Conservation (phyloP, 2,113 vertebrate species). For the Trogon surrucura region DNA sequence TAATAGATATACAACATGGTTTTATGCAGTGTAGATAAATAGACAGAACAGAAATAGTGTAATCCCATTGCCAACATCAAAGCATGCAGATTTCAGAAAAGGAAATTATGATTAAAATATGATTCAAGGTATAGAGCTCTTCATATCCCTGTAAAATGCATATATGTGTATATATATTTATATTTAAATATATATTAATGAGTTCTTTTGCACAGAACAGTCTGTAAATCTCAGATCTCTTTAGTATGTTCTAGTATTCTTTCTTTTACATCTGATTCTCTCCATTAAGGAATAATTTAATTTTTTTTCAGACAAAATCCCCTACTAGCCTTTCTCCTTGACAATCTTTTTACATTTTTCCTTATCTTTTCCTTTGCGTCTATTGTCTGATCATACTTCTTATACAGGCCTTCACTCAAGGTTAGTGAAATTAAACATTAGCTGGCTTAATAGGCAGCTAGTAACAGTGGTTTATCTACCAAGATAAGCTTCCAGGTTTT, state of each 20-base stretch:
- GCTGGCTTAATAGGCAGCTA: slow-evolving; percentile 62
- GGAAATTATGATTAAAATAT: slow-evolving; percentile 1
- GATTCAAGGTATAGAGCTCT: slow-evolving; percentile 42
- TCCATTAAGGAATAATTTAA: slow-evolving; percentile 1
- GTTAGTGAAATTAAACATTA: slow-evolving; percentile 79
- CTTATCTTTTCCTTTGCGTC: slow-evolving; percentile 69
- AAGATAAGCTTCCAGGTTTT: slow-evolving; percentile 67
- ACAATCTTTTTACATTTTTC: slow-evolving; percentile 73
- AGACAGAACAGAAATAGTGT: slow-evolving; percentile 17
- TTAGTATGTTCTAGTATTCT: slow-evolving; percentile 39
- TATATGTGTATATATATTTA: background rate
- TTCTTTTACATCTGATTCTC: slow-evolving; percentile 61
- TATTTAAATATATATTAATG: slow-evolving; percentile 25
- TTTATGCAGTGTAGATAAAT: slow-evolving; percentile 34
- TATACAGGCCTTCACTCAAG: slow-evolving; percentile 73
- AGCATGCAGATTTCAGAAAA: slow-evolving; percentile 34
- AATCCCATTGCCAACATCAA: slow-evolving; percentile 21
- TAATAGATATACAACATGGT: background rate
- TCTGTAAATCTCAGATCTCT: slow-evolving; percentile 42
- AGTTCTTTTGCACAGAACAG: background rate
- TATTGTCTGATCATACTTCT: slow-evolving; percentile 72
- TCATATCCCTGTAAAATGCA: slow-evolving; percentile 32
- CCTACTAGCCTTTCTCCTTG: slow-evolving; percentile 59
- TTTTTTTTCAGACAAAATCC: slow-evolving; percentile 68
- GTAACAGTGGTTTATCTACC: slow-evolving; percentile 67